Percentiles rank a stretch among this genome's conserved stretches.
These are phyloP conservation scores for Brachypodius melanocephalos DNA, from an alignment of 2,113 vertebrate genomes.

Conservation along the genomic window DNA sequence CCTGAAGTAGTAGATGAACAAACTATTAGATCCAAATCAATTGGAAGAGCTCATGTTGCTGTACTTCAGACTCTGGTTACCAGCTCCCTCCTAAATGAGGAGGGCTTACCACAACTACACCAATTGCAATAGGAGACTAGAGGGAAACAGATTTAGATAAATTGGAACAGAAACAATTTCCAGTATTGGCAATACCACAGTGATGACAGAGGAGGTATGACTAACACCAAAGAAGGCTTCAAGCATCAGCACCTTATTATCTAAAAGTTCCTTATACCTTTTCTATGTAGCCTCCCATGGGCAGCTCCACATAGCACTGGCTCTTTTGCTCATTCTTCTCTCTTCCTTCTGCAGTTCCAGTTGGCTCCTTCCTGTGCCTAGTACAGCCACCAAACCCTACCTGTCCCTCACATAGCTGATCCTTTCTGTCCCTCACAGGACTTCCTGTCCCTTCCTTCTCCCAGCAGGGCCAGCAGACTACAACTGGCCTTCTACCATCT, in stretches of 20 bases:
- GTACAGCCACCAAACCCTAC: background rate
- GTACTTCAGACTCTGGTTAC: background rate
- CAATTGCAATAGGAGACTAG: rapidly evolving
- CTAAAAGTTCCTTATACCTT: background rate
- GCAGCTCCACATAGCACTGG: background rate
- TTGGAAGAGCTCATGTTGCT: background rate
- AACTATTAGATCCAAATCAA: background rate
- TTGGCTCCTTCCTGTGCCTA: background rate
- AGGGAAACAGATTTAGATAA: background rate
- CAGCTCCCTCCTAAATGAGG: background rate
- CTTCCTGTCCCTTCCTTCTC: background rate
- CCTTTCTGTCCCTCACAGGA: background rate
- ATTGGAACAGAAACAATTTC: background rate
- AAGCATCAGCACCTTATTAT: background rate
- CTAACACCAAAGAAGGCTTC: background rate
- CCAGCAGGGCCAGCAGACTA: background rate
- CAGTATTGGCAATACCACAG: background rate
- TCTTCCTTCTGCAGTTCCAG: background rate
- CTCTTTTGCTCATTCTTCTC: background rate
- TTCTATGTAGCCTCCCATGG: background rate
- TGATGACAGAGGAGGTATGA: background rate
- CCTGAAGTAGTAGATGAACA: background rate
- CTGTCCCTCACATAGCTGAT: too few relatives aligned
- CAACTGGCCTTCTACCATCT: background rate
- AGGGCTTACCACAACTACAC: background rate